These are phyloP conservation scores for Hecatera dysodea DNA, from an alignment of 2,888 invertebrate species.

Conservation along the genomic window DNA sequence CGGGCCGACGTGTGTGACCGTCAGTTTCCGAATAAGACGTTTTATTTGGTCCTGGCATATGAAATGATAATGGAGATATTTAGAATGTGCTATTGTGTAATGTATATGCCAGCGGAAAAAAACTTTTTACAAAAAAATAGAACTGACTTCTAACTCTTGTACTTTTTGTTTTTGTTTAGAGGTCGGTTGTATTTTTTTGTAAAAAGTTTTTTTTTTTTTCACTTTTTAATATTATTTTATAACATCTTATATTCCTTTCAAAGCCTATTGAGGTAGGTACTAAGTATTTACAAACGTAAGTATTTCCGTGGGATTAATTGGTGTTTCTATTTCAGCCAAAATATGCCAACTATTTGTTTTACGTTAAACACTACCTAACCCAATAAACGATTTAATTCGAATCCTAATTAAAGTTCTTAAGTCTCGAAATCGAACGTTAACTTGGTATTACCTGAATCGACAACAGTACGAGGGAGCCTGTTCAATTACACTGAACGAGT, in stretches of 20 bases:
- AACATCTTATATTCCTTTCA: too few species aligned
- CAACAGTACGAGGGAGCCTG: conserved; percentile 15
- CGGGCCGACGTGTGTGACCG: conserved; percentile 32
- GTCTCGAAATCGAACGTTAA: conserved; percentile 12
- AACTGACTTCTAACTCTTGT: too few species aligned
- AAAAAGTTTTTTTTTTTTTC: too few species aligned
- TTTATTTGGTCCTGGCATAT: conserved; percentile 31
- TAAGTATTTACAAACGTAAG: too few species aligned
- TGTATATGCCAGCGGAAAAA: too few species aligned
- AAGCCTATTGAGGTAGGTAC: too few species aligned
- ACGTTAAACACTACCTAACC: not conserved
- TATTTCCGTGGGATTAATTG: too few species aligned
- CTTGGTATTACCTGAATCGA: conserved; percentile 16
- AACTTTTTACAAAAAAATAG: too few species aligned
- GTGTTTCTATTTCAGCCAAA: not conserved
- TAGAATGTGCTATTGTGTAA: conserved; percentile 7
- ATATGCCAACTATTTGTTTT: not conserved
- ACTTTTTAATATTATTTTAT: too few species aligned
- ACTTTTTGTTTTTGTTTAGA: too few species aligned
- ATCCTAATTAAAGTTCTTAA: not conserved
- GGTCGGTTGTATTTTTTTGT: too few species aligned
- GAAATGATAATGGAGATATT: conserved; percentile 14
- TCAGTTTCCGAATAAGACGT: conserved; percentile 30
- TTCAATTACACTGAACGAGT: conserved; percentile 37
- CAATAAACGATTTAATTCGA: not conserved